Percentiles rank a stretch among this genome's conserved stretches.
Evolutionary conservation across 2,888 invertebrate species (phyloP).

Genomic region (Dascillus cervinus): DNA sequence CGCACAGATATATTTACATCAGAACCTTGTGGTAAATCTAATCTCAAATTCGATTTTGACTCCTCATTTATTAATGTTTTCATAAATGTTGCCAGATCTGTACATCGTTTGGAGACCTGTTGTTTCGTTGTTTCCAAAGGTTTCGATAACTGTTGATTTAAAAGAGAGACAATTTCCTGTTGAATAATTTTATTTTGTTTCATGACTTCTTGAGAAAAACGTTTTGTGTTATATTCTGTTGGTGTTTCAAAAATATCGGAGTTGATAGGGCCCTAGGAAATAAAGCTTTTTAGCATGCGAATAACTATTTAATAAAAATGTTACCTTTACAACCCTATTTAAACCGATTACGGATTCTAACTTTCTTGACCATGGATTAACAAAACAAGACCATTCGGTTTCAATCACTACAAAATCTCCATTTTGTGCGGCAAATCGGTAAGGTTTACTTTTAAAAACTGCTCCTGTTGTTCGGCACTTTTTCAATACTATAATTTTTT

Average conservation of each 20-base stretch:
- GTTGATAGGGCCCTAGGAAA: slow-evolving; percentile 61
- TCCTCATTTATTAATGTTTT: slow-evolving; percentile 65
- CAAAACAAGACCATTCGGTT: slow-evolving; percentile 88
- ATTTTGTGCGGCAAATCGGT: slow-evolving; percentile 74
- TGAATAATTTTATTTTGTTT: slow-evolving; percentile 53
- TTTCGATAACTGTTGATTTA: slow-evolving; percentile 45
- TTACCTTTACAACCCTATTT: slow-evolving; percentile 68
- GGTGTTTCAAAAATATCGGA: slow-evolving; percentile 63
- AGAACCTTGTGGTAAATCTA: slow-evolving; percentile 52
- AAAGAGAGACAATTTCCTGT: slow-evolving; percentile 57
- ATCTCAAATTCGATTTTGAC: slow-evolving; percentile 50
- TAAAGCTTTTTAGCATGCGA: slow-evolving; percentile 4
- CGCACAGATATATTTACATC: slow-evolving; percentile 58
- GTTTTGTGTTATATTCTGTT: slow-evolving; percentile 33
- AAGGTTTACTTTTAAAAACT: slow-evolving; percentile 67
- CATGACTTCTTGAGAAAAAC: slow-evolving; percentile 53
- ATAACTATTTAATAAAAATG: not conserved
- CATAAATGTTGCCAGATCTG: slow-evolving; percentile 67
- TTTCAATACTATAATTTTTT: slow-evolving; percentile 48
- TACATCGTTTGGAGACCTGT: slow-evolving; percentile 60
- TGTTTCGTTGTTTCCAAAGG: slow-evolving; percentile 51
- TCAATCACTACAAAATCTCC: slow-evolving; percentile 77
- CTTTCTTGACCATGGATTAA: slow-evolving; percentile 89
- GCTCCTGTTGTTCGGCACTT: slow-evolving; percentile 59
- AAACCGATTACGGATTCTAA: slow-evolving; percentile 85